Base-by-base conservation (phyloP, 1,140 invertebrate species). In the Coelopa frigida region DNA sequence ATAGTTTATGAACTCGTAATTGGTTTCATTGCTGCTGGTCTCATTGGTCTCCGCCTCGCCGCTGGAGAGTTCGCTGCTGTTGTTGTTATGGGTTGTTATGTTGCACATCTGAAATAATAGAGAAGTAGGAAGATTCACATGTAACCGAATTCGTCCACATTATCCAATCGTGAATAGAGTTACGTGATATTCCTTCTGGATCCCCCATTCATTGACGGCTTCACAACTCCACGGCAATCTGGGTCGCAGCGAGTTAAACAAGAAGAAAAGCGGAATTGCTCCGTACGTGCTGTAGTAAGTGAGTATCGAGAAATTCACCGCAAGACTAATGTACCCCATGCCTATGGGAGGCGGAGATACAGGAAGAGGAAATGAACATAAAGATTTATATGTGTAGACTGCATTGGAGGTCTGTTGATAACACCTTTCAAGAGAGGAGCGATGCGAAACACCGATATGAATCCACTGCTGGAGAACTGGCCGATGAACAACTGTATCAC, bases 361-460 rank as follows among this genome's bases (percentile, higher is more conserved):
- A n/a, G n/a, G n/a, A n/a, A n/a, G n/a, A n/a, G 8, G 7, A n/a
- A n/a, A n/a, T n/a, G n/a, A n/a, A n/a, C n/a, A n/a, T n/a, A n/a
- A n/a, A n/a, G n/a, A n/a, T n/a, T n/a, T n/a, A n/a, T n/a, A n/a
- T n/a, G n/a, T n/a, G n/a, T n/a, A n/a, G n/a, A n/a, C n/a, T n/a
- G n/a, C n/a, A n/a, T n/a, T n/a, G n/a, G n/a, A n/a, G n/a, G n/a
- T n/a, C n/a, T n/a, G n/a, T 33, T 31, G 3, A n/a, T 17, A 26
- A n/a, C 32, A 63, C 63, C 63, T 58, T 67, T 67, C 15, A 66
- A 66, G 22, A 67, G 55, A 4, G 63, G 63, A 3, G 62, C 52
- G 1, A 66, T 14, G 0, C 63, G 58, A 52, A 66, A 63, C 10
- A 58, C 55, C 3, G 63, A 66, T 36, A 67, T 63, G 22, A 59